Conservation (phyloP, 1,140 invertebrate genomes). For the Drosophila pseudoobscura region DNA sequence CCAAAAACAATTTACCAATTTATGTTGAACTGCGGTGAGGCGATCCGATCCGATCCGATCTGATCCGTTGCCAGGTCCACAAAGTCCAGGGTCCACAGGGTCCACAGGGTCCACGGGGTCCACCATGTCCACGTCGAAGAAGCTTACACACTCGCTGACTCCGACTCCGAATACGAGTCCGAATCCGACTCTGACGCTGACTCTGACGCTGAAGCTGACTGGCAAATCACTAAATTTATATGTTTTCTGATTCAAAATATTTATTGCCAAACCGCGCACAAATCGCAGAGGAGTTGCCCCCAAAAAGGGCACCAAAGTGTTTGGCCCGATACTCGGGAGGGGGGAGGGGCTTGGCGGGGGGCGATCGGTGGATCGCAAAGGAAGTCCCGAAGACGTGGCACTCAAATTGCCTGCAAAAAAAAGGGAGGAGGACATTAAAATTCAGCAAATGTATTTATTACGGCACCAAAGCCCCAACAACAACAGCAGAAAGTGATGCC, state of each 20-base stretch:
- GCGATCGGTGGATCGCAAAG: slow-evolving; percentile 13
- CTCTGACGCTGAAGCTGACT: slow-evolving; percentile 26
- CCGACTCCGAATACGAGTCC: slow-evolving; percentile 7
- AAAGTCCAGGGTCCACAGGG: too few species aligned
- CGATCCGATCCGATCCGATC: slow-evolving; percentile 34
- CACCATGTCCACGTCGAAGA: slow-evolving; percentile 10
- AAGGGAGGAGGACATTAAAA: slow-evolving; percentile 81
- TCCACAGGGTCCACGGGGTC: too few species aligned
- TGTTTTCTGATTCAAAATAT: slow-evolving; percentile 83
- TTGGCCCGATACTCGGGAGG: slow-evolving; percentile 18
- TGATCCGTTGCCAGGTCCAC: slow-evolving; percentile 5
- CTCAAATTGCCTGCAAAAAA: slow-evolving; percentile 76
- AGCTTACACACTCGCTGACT: slow-evolving; percentile 48
- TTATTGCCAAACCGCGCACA: slow-evolving; percentile 77
- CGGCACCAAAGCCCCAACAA: slow-evolving; percentile 64
- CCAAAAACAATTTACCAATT: slow-evolving; percentile 83
- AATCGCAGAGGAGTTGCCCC: slow-evolving; percentile 58
- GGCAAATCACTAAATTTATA: slow-evolving; percentile 83
- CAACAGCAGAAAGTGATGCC: slow-evolving; percentile 68
- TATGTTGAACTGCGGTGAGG: slow-evolving; percentile 68
- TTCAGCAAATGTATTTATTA: slow-evolving; percentile 83
- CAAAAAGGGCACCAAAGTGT: slow-evolving; percentile 77
- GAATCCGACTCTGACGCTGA: background rate
- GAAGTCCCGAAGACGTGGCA: slow-evolving; percentile 56
- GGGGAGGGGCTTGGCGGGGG: background rate